Evolutionary conservation across 2,797 vertebrate genomes (phyloP).

Genomic region (Haliaeetus vocifer): DNA sequence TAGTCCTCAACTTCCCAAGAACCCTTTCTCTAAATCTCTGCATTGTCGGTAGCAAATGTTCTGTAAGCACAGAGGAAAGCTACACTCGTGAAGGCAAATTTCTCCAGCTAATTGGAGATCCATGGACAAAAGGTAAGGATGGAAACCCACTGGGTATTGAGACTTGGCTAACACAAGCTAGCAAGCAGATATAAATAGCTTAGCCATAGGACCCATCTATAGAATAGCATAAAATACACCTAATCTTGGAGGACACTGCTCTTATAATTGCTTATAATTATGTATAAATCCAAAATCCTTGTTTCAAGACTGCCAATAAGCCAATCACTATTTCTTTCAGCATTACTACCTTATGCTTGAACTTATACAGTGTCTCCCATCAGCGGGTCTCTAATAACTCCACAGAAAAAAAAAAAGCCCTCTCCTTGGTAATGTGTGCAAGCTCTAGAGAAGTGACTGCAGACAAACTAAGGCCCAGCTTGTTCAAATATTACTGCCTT

Average conservation of each 20-base stretch:
- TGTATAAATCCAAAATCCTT: neutral
- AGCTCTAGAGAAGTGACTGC: neutral
- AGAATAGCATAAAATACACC: neutral
- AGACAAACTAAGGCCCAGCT: neutral
- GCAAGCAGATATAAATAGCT: neutral
- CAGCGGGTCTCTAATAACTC: neutral
- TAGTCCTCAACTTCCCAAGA: neutral
- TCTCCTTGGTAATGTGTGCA: neutral
- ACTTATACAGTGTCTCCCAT: neutral
- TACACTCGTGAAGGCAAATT: neutral
- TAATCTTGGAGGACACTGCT: neutral
- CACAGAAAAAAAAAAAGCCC: neutral
- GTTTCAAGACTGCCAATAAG: neutral
- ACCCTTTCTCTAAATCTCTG: neutral
- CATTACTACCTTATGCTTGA: neutral
- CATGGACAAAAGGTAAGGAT: neutral
- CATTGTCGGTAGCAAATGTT: neutral
- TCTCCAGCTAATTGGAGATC: neutral
- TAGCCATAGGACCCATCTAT: neutral
- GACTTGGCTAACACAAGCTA: neutral
- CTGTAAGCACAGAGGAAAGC: neutral
- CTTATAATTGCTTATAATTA: neutral
- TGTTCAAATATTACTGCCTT: neutral
- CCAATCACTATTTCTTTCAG: neutral
- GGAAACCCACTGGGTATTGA: neutral